Evolutionary conservation across 2,888 invertebrate species (phyloP), one percentile per base, ranked within the genome.

Genomic region (Callimorpha dominula): DNA sequence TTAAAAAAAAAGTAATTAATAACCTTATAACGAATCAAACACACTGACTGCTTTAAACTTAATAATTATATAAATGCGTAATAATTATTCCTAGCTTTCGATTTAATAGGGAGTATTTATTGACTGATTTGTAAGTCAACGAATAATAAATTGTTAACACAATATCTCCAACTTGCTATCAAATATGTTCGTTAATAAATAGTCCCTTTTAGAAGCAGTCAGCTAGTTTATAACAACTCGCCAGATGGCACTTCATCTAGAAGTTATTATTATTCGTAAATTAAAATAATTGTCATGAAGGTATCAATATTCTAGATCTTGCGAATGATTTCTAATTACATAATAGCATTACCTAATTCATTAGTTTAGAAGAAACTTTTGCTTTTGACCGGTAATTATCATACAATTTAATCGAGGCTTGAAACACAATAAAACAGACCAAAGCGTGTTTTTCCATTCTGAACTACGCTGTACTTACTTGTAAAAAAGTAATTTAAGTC

Each of bases 1-100:
- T 73, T 81, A 43, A 20, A 62, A 64, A 75, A 73, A 17, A 71
- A 52, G 43, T 62, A 15, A 65, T 52, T 66, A 64, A 83, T 57
- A 7, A 64, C 46, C 52, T 63, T 54, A 54, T 14, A 72, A 68
- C 15, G 46, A 63, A 54, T 31, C 31, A 31, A 31, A 31, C 31
- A 65, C 60, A 60, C 42, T 64, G 72, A 60, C 49, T 60, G 40
- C 49, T 68, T 72, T 46, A 43, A 65, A 65, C 60, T 17, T 69
- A 70, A 60, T n/a, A 40, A 4, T 12, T 60, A 68, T 4, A 43
- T 60, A 68, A 60, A 68, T 68, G 68, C 68, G 60, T 7, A 4
- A 20, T 46, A 60, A 71, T 15, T 52, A 50, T 54, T 43, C 17
- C n/a, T 68, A 14, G 43, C 57, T 57, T 57, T 31, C 11, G 12